Base-by-base conservation (phyloP, 2,797 vertebrate species). In the Gallinago stenura region DNA sequence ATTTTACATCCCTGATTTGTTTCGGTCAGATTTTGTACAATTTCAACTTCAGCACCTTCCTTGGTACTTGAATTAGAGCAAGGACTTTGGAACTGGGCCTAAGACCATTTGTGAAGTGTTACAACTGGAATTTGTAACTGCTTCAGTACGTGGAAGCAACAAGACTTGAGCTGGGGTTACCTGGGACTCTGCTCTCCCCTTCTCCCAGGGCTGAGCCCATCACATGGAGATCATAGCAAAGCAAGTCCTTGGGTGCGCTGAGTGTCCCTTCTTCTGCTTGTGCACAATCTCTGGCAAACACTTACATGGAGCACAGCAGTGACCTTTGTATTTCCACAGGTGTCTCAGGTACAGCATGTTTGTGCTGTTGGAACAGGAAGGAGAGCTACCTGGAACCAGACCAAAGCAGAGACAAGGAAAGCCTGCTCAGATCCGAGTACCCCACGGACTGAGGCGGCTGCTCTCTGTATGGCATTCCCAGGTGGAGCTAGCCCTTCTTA, bases 271-370 rank as follows among this genome's bases (percentile, higher is more conserved):
- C 37, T 60, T 57, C 70, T 60, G 56, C 87, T 61, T 56, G 65
- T 2, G 12, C 80, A 33, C 35, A 15, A 45, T 60, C 83, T 35
- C 80, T 81, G 83, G 83, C 71, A 80, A 71, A 80, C 43, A 2
- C 76, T 68, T 53, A 13, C 51, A 22, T 14, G 11, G 35, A 30
- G 71, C 2, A 3, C 30, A 30, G 56, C 77, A 51, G 78, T 46
- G 92, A 96, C 92, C 92, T 96, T 95, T 93, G 95, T 75, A 50
- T 94, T 85, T 87, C 93, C 78, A 75, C 73, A 64, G 90, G 78
- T 83, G 81, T 92, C 93, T 85, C 78, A 60, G 89, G 68, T 68
- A 83, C 48, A 70, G 75, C 54, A 3, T 14, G 43, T 92, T 79
- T 72, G 53, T 91, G 75, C 60, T 39, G 19, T 18, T 46, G 56